phyloP scores from a whole-genome alignment of 2,797 vertebrate species.

The Sus cebifrons region DNA sequence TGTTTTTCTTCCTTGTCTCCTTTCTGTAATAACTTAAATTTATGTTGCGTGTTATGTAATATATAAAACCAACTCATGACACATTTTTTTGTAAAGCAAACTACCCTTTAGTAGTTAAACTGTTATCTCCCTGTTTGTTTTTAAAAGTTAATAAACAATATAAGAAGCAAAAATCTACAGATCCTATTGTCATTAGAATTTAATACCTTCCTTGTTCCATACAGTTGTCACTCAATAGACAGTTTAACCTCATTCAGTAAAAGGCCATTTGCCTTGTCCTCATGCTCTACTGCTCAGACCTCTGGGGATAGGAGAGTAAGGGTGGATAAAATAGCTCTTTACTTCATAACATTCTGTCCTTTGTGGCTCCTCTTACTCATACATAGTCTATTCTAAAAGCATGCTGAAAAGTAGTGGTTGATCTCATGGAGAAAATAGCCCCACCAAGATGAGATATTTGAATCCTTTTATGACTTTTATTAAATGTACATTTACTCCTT shows the following conservation, averaged over 20 bases:
- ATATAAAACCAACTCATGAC: slow-evolving; percentile 16
- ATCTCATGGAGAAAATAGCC: slow-evolving; percentile 77
- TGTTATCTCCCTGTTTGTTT: neutral
- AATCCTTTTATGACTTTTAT: slow-evolving; percentile 70
- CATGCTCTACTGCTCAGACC: neutral
- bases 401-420: slow-evolving; percentile 68
- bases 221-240: neutral
- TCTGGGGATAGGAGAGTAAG: slow-evolving; percentile 7
- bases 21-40: slow-evolving; percentile 29
- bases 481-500: slow-evolving; percentile 71
- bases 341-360: slow-evolving; percentile 74
- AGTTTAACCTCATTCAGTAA: slow-evolving; percentile 50
- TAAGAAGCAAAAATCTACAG: slow-evolving; percentile 27
- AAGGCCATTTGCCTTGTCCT: slow-evolving; percentile 47
- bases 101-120: slow-evolving; percentile 50
- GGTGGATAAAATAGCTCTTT: slow-evolving; percentile 69
- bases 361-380: slow-evolving; percentile 57
- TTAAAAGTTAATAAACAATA: slow-evolving; percentile 57
- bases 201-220: slow-evolving; percentile 29
- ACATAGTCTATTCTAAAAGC: slow-evolving; percentile 60
- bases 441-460: slow-evolving; percentile 71
- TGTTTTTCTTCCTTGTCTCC: slow-evolving; percentile 31
- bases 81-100: slow-evolving; percentile 50
- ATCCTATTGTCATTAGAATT: slow-evolving; percentile 38
- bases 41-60: neutral